Evolutionary conservation across 2,888 invertebrate species (phyloP), one percentile per base, ranked within the genome.

Genomic region (Andrena praecox): DNA sequence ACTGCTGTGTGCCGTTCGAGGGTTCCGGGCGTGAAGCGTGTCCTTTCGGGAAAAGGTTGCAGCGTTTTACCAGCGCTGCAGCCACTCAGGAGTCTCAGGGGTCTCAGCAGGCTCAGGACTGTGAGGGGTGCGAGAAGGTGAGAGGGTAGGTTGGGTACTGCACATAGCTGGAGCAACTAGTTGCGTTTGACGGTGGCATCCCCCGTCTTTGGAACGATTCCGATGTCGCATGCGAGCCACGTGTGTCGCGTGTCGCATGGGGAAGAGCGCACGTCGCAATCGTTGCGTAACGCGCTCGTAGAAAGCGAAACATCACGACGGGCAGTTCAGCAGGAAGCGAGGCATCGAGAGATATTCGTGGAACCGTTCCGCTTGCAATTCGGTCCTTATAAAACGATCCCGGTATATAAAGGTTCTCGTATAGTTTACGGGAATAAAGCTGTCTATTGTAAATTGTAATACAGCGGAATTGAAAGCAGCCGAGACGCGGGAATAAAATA

Each of bases 401-500:
- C 27, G n/a, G n/a, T 56, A 54, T 52, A 52, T 33, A 68, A 62
- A 73, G 72, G 60, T 75, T 31, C 59, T 24, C 66, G 70, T 50
- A 52, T 62, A 70, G 77, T 81, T 81, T 68, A 63, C 50, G 50
- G 66, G 69, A 48, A 64, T 64, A 69, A 72, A 68, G 70, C 73
- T 66, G 74, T 70, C 73, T 69, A 73, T 81, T 70, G 80, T 80
- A 74, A 70, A 73, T 81, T 70, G 80, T 80, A 74, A 70, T 67
- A 52, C 60, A 60, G 71, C 59, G 82, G 74, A 77, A 77, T 83
- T 77, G 83, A 77, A 81, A 74, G 56, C 74, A 71, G 67, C n/a
- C 60, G 77, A 72, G 64, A 66, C 68, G 54, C 63, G 73, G 62
- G 62, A 83, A 82, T 81, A 78, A 82, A 77, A 82, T 83, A 82